These are phyloP conservation scores for Drosophila nebulosa DNA, from an alignment of 1,140 invertebrate genomes.

Conservation along the genomic window DNA sequence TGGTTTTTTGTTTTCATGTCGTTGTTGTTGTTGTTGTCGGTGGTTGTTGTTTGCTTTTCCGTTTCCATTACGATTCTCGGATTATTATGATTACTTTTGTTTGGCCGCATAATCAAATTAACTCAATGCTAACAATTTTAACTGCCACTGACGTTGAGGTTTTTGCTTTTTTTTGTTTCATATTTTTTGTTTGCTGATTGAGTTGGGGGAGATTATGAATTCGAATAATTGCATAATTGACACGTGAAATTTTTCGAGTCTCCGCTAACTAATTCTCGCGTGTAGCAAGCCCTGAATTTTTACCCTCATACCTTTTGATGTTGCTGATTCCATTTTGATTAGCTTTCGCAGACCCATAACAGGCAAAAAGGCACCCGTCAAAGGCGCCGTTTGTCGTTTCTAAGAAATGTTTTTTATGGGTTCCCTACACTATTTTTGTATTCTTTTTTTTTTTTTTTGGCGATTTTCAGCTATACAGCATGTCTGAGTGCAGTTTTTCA, in stretches of 20 bases:
- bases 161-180: constrained; percentile 20
- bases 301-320: constrained; percentile 46
- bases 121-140: constrained; percentile 39
- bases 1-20: constrained; percentile 59
- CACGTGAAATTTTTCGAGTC: constrained; percentile 15
- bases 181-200: constrained; percentile 10
- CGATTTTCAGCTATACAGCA: neutral
- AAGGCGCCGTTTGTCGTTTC: neutral
- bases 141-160: constrained; percentile 33
- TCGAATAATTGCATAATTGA: constrained; percentile 48
- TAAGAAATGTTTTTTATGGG: constrained; percentile 18
- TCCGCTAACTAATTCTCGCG: neutral
- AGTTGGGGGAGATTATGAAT: constrained; percentile 12
- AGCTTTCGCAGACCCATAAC: constrained; percentile 21
- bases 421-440: constrained; percentile 29
- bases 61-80: constrained; percentile 67
- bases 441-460: neutral
- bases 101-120: constrained; percentile 74
- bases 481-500: neutral
- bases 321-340: constrained; percentile 66
- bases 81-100: constrained; percentile 76
- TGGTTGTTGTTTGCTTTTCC: constrained; percentile 44
- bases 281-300: too few species aligned
- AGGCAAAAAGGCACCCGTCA: neutral
- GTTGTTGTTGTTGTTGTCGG: constrained; percentile 19